Conservation (phyloP, 2,888 invertebrate species). For the Mermis nigrescens region DNA sequence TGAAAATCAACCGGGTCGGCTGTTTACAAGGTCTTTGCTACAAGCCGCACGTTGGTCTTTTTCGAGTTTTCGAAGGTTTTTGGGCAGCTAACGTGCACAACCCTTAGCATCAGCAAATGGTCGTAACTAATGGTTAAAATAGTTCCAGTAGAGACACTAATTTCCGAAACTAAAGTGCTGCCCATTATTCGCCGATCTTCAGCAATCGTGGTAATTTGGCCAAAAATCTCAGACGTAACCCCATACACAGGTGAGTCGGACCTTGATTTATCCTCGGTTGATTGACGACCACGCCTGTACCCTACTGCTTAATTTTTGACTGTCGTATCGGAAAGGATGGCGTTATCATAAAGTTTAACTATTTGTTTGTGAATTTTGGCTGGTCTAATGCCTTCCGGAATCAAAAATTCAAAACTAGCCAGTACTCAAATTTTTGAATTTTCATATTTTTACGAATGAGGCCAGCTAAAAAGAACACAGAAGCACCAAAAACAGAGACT, state of each 20-base stretch:
- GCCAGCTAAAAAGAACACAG: not conserved
- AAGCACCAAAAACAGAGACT: not conserved
- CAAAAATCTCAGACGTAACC: not conserved
- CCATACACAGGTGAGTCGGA: not conserved
- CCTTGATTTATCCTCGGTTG: not conserved
- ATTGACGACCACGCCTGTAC: not conserved
- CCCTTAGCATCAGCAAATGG: not conserved
- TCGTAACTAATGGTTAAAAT: not conserved
- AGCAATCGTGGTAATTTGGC: not conserved
- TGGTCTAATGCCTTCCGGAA: not conserved
- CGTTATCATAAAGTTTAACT: not conserved
- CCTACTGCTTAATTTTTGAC: not conserved
- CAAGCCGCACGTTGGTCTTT: too few species aligned
- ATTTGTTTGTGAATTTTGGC: not conserved
- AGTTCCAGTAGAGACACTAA: not conserved
- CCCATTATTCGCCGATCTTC: not conserved
- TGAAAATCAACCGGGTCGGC: not conserved
- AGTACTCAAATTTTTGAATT: not conserved
- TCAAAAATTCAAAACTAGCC: not conserved
- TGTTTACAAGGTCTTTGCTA: not conserved
- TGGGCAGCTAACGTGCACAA: not conserved
- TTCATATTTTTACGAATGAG: not conserved
- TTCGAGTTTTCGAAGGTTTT: not conserved
- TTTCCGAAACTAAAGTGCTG: not conserved
- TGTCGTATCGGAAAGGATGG: not conserved